A percentile compares a stretch with the other conserved stretches of the same genome.
Evolutionary conservation across 2,113 vertebrate species (phyloP).

Genomic region (Phainopepla nitens): DNA sequence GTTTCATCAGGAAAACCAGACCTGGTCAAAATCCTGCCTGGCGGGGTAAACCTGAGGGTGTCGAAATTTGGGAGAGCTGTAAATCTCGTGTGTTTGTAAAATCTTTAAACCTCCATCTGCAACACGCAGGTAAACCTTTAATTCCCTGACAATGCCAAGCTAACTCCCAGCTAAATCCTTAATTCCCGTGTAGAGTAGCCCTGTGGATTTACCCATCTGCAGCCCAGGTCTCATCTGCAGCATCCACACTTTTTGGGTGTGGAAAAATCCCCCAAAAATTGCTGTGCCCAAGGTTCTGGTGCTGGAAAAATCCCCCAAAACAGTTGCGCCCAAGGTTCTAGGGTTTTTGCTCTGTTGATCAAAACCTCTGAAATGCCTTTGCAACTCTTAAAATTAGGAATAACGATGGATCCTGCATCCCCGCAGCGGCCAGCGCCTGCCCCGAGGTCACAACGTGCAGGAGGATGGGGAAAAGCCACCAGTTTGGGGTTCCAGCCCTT

Average conservation of each 20-base stretch:
- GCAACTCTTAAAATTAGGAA: background rate
- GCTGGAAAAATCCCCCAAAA: background rate
- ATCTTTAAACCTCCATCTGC: constrained; percentile 11
- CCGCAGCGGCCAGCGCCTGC: fast-evolving
- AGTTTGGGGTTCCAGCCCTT: background rate
- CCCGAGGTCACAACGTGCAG: fast-evolving
- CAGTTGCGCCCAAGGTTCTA: fast-evolving
- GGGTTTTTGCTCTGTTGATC: fast-evolving
- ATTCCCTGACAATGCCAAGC: constrained; percentile 10
- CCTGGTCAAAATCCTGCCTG: constrained; percentile 14
- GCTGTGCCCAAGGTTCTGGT: fast-evolving
- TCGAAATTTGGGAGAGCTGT: background rate
- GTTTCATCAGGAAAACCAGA: background rate
- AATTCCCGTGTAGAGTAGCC: background rate
- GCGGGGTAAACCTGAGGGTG: background rate
- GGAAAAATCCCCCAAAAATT: background rate
- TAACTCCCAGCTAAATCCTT: constrained; percentile 30
- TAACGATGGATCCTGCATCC: fast-evolving
- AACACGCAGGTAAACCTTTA: constrained; percentile 23
- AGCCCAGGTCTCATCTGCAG: background rate
- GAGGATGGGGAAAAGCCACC: background rate
- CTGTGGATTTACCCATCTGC: background rate
- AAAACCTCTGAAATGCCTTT: background rate
- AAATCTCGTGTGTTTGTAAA: constrained; percentile 7
- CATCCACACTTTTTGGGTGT: fast-evolving